These are phyloP conservation scores for Enteromius mattozi DNA, from an alignment of 2,797 vertebrate species.

Conservation along the genomic window DNA sequence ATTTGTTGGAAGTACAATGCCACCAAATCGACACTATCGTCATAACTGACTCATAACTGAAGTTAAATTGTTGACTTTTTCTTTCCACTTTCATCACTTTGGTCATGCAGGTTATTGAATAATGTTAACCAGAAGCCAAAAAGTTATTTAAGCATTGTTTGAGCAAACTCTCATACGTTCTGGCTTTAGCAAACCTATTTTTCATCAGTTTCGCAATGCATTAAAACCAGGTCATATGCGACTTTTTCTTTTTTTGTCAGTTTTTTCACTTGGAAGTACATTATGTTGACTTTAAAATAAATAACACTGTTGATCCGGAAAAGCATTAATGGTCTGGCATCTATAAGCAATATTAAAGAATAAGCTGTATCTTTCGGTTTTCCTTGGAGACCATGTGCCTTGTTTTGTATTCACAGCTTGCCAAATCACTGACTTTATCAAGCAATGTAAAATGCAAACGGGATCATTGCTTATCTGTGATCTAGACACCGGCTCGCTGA, in stretches of 20 bases:
- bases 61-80: neutral
- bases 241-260: neutral
- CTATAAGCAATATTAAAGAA: constrained; percentile 2
- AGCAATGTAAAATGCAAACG: constrained; percentile 30
- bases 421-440: constrained; percentile 34
- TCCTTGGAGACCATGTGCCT: constrained; percentile 21
- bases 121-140: neutral
- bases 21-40: constrained; percentile 32
- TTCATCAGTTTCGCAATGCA: neutral
- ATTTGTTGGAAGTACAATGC: neutral
- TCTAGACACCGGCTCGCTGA: constrained; percentile 44
- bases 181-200: neutral
- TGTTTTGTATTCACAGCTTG: constrained; percentile 33
- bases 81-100: neutral
- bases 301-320: neutral
- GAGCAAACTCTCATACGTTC: neutral
- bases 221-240: neutral
- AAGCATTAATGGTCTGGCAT: neutral
- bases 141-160: neutral
- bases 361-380: constrained; percentile 3
- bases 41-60: constrained; percentile 38
- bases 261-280: neutral
- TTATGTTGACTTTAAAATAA: neutral
- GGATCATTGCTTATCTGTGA: constrained; percentile 41
- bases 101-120: neutral